Base-by-base conservation (phyloP, 2,888 invertebrate species). In the Lymantria dispar region DNA sequence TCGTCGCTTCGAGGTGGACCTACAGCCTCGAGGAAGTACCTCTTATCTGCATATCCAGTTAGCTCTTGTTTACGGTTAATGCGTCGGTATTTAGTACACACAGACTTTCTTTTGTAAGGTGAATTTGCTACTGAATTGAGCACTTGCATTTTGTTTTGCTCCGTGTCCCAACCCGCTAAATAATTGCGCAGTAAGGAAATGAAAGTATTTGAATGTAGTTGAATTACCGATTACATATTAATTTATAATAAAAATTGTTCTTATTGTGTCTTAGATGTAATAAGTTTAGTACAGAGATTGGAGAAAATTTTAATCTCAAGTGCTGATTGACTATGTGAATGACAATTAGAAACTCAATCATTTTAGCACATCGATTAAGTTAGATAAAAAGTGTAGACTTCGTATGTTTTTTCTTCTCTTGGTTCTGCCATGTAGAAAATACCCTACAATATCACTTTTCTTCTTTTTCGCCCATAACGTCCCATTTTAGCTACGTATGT, bases 11-110 rank as follows among this genome's bases (percentile, higher is more conserved):
- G 62, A 66, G 66, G 64, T 70, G 72, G 70, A 73, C 72, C 72
- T 69, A 58, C 71, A 68, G 68, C 66, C 59, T 72, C 76, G 61
- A 65, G 63, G 70, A 73, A 74, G 60, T 68, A 66, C 69, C 59
- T 64, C 55, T 46, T 64, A 77, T 81, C 75, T 75, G 72, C 77
- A 78, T 78, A 70, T 68, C 61, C 65, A 64, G 65, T 72, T 70
- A 70, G 62, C 71, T 68, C 66, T 64, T 71, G 57, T 74, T 72
- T 69, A 72, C 74, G 74, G 72, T 72, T 67, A 62, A 72, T 64
- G 70, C 60, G 52, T 60, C 47, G 76, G 74, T 78, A 80, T 84
- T 77, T 76, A 62, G 77, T 72, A 68, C 80, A 64, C 54, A 62
- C 53, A 58, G 58, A 65, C 69, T 64, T 70, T 68, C 63, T 59